Base-by-base conservation (phyloP, 1,140 invertebrate genomes). In the Scaptomyza pallida region DNA sequence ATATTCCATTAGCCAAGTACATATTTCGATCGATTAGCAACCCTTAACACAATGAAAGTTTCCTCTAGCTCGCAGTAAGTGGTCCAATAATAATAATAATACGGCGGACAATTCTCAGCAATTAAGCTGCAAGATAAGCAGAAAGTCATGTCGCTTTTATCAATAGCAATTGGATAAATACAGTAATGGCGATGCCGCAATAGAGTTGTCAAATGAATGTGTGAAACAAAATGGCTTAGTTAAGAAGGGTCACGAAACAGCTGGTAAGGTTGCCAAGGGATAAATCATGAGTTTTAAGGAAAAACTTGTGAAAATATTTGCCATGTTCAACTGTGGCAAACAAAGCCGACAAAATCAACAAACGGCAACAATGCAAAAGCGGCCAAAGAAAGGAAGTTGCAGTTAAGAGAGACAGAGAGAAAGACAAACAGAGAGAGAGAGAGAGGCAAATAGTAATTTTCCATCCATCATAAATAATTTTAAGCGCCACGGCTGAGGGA, bases 401-500 rank as follows among this genome's bases (percentile, higher is more conserved):
- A 82, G 56, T 56, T 13, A 43, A 69, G 40, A 64, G 17, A 51
- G 51, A 68, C 19, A 60, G 35, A 59, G 47, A 19, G 16, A 26
- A 54, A 69, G n/a, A n/a, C n/a, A 50, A 57, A 55, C 57, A 67
- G 40, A 59, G 35, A 59, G 47, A 17, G 12, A 35, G 52, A 73
- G 50, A 57, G 63, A 67, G 44, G 40, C 56, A 74, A 78, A 82
- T 82, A 52, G 82, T 74, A 79, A 78, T 89, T 82, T 89, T 90
- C 62, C 77, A 90, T 82, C 80, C 81, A 77, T 83, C 89, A 89
- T 90, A 90, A 90, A 90, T 90, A 89, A 89, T 88, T 85, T 83
- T 90, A 90, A 90, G 89, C 89, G 89, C 89, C 89, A 90, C 79
- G 85, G 81, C 85, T 90, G 81, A 89, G 65, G 72, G 89, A 89